A percentile compares a stretch with the other conserved stretches of the same genome.
Evolutionary conservation across 1,140 invertebrate genomes (phyloP).

Genomic region (Scaptomyza montana): DNA sequence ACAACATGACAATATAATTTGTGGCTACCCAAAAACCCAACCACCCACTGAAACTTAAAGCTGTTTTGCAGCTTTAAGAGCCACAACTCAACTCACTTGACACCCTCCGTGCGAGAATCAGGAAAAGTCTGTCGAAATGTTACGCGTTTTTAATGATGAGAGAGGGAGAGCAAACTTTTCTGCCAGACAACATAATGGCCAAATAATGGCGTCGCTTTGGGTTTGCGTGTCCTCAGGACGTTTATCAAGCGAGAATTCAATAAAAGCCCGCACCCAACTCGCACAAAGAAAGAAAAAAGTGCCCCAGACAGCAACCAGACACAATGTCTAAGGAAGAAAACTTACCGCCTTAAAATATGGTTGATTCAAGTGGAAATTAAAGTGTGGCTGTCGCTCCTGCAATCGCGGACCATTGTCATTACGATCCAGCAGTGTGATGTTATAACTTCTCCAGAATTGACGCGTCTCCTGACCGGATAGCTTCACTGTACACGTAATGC

Average conservation of each 20-base stretch:
- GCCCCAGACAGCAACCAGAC: constrained; percentile 65
- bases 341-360: constrained; percentile 80
- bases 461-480: constrained; percentile 31
- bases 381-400: constrained; percentile 62
- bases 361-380: constrained; percentile 72
- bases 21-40: constrained; percentile 1
- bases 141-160: constrained; percentile 75
- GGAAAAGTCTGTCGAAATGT: constrained; percentile 65
- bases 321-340: constrained; percentile 48
- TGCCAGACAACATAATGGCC: constrained; percentile 66
- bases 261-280: constrained; percentile 67
- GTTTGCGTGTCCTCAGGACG: constrained; percentile 60
- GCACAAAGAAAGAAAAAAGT: too few species aligned
- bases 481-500: constrained; percentile 61
- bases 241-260: constrained; percentile 73
- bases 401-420: constrained; percentile 79
- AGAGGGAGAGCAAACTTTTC: constrained; percentile 38
- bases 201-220: constrained; percentile 45
- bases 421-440: constrained; percentile 73
- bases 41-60: constrained; percentile 17
- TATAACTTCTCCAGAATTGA: constrained; percentile 60
- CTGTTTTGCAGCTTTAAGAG: constrained; percentile 41
- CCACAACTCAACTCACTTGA: constrained; percentile 21
- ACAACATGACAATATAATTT: constrained; percentile 76
- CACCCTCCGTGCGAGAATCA: constrained; percentile 56